Evolutionary conservation across 2,113 vertebrate genomes (phyloP).

Genomic region (Sturnira hondurensis): DNA sequence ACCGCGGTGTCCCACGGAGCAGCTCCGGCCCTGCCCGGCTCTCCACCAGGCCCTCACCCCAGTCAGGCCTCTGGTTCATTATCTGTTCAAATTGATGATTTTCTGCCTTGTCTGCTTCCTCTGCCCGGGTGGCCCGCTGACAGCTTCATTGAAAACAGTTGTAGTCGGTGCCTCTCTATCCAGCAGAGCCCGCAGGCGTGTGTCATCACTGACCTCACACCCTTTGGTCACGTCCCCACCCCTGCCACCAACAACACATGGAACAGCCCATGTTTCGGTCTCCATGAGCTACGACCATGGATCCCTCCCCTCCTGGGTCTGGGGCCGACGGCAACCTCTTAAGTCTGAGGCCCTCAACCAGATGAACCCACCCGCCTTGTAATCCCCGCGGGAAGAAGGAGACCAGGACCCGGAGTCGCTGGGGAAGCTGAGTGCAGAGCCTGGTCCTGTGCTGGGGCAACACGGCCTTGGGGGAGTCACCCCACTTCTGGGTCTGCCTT

Average conservation of each 20-base stretch:
- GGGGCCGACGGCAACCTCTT: neutral
- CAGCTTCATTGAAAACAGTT: conserved; percentile 76
- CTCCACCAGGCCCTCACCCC: conserved; percentile 26
- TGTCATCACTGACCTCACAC: conserved; percentile 59
- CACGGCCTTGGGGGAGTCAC: neutral
- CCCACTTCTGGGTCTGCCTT: neutral
- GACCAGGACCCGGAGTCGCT: neutral
- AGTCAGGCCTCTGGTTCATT: conserved; percentile 65
- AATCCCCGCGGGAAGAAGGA: neutral
- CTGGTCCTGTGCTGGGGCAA: neutral
- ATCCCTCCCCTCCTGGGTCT: neutral
- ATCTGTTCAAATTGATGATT: conserved; percentile 77
- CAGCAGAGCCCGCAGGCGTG: conserved; percentile 44
- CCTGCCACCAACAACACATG: neutral
- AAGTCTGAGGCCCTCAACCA: neutral
- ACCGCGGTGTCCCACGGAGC: neutral
- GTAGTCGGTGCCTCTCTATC: conserved; percentile 50
- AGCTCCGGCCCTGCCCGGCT: conserved; percentile 6
- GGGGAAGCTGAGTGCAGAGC: neutral
- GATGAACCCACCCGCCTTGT: accelerated
- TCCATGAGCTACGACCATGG: neutral
- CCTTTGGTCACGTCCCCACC: conserved; percentile 8
- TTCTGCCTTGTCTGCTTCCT: conserved; percentile 73
- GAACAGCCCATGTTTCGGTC: neutral
- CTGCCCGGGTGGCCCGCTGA: conserved; percentile 68